Base-by-base conservation (phyloP, 2,888 invertebrate species). In the Norana najaformis region DNA sequence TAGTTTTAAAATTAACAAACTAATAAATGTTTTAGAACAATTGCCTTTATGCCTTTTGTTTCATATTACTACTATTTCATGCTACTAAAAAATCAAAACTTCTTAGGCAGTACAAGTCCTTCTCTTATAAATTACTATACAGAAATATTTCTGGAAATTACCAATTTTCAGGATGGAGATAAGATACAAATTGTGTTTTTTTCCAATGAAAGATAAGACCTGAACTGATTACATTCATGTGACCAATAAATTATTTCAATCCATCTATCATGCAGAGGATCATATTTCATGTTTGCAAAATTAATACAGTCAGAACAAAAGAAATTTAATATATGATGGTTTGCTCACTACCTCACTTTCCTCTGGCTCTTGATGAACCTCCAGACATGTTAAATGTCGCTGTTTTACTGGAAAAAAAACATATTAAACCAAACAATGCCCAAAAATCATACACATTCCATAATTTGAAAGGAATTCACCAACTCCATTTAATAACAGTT, bases 351-450 rank as follows among this genome's bases (percentile, higher is more conserved):
- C 36, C 38, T 23, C 23, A 88, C 36, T 37, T 85, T 85, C 85
- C 37, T n/a, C 6, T 85, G 35, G 35, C 20, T 85, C 85, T 36
- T 20, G 35, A 23, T 85, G 35, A 85, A 85, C 36, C 37, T 85
- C 85, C 35, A 85, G 85, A 37, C 85, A 85, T 85, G 85, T 35
- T 35, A 85, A 85, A 85, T 85, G 85, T 85, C 85, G 85, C 85
- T 85, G 35, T 85, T 85, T 85, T 85, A 85, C 85, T 85, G 37
- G 35, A 36, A 20, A 85, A 85, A 83, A 36, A 37, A 69, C n/a
- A 69, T n/a, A n/a, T 69, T 69, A 69, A n/a, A 69, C n/a, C 69
- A 69, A 69, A 69, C n/a, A 30, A 69, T 69, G 8, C 11, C 69
- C 69, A 69, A n/a, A 8, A 8, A n/a, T 30, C n/a, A 69, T 1